Evolutionary conservation across 1,140 invertebrate species (phyloP).

Genomic region (Drosophila setifemur): DNA sequence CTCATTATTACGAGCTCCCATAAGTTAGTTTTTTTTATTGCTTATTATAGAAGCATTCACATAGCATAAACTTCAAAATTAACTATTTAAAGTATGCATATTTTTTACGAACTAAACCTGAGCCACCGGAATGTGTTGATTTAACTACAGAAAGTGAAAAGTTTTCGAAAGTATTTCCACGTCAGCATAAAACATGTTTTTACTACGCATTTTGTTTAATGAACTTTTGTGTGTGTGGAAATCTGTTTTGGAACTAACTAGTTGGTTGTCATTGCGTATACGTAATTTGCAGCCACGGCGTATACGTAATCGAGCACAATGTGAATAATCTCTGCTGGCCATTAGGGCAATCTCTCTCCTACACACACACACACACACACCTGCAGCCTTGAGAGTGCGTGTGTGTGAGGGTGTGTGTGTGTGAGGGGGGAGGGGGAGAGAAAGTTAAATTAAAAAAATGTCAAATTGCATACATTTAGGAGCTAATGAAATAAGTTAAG

Average conservation of each 20-base stretch:
- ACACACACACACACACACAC: neutral
- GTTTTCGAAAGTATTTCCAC: neutral
- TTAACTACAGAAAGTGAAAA: neutral
- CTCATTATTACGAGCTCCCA: no score
- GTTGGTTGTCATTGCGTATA: slow-evolving; percentile 8
- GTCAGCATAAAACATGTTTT: neutral
- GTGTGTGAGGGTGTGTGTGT: slow-evolving; percentile 7
- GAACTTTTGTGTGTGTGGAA: neutral
- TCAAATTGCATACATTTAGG: slow-evolving; percentile 79
- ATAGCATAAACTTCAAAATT: no score
- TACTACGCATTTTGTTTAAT: neutral
- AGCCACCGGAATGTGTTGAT: no score
- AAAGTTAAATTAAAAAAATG: slow-evolving; percentile 80
- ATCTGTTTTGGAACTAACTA: neutral
- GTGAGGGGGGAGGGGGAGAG: slow-evolving; percentile 36
- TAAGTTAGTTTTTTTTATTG: no score
- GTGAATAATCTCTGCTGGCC: slow-evolving; percentile 35
- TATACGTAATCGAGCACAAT: slow-evolving; percentile 25
- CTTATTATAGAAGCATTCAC: no score
- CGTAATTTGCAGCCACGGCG: neutral
- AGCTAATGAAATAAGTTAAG: slow-evolving; percentile 79
- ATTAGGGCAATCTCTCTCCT: slow-evolving; percentile 37
- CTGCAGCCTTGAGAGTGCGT: neutral
- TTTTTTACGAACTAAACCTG: no score
- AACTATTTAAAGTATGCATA: no score